These are phyloP conservation scores for Bathynomus jamesi DNA, from an alignment of 1,140 invertebrate species.

Conservation along the genomic window DNA sequence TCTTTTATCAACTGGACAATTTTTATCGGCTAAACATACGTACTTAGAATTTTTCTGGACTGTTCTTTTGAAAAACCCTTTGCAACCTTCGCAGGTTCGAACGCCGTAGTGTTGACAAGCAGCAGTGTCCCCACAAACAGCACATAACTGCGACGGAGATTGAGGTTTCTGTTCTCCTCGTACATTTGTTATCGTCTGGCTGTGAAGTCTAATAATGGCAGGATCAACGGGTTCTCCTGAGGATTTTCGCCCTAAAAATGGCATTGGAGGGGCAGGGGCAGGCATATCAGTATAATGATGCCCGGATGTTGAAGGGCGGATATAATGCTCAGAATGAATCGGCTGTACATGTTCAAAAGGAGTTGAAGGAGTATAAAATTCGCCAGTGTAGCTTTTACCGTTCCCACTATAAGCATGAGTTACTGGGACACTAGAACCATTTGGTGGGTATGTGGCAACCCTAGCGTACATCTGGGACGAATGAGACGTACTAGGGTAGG, in stretches of 20 bases:
- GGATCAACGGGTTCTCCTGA: constrained; percentile 24
- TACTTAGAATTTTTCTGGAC: constrained; percentile 99
- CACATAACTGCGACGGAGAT: constrained; percentile 81
- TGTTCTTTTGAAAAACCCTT: constrained; percentile 90
- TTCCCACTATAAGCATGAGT: constrained; percentile 28
- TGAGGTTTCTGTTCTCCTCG: constrained; percentile 53
- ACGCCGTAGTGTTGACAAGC: constrained; percentile 98
- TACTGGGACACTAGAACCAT: constrained; percentile 25
- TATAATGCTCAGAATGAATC: constrained; percentile 29
- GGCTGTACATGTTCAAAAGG: constrained; percentile 34
- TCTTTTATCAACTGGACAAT: constrained; percentile 97
- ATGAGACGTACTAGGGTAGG: not conserved
- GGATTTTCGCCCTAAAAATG: not conserved
- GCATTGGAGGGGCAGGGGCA: constrained; percentile 15
- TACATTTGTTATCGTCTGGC: constrained; percentile 16
- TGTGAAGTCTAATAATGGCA: constrained; percentile 29
- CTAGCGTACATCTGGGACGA: constrained; percentile 29
- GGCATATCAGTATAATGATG: constrained; percentile 35
- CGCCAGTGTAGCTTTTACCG: constrained; percentile 24
- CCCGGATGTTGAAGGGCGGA: constrained; percentile 30
- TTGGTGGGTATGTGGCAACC: constrained; percentile 23
- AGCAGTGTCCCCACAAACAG: constrained; percentile 96
- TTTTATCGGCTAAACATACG: constrained; percentile 85
- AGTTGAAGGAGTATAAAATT: constrained; percentile 29
- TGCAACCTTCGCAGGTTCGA: constrained; percentile 94